Evolutionary conservation across 2,888 invertebrate genomes (phyloP).

Genomic region (Ramazzottius varieornatus): DNA sequence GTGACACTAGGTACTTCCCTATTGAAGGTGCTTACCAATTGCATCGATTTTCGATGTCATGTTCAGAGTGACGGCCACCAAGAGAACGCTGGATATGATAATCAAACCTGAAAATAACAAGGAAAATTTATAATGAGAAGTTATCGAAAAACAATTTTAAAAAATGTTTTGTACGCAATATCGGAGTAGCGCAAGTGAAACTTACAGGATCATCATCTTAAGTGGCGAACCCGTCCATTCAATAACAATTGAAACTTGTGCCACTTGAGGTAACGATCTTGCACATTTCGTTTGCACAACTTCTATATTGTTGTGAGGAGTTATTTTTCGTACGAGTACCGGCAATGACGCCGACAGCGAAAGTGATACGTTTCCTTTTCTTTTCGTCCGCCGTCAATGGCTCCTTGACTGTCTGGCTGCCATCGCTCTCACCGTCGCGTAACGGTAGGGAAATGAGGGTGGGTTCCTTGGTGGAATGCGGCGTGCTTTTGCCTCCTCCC

Average conservation of each 20-base stretch:
- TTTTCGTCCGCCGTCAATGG: not conserved
- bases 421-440: not conserved
- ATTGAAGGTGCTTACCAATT: not conserved
- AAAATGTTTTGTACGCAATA: no score
- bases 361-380: not conserved
- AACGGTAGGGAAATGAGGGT: not conserved
- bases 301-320: no score
- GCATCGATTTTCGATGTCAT: not conserved
- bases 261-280: no score
- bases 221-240: no score
- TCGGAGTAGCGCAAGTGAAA: no score
- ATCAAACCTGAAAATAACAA: not conserved
- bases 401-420: not conserved
- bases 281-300: no score
- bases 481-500: not conserved
- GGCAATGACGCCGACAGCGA: not conserved
- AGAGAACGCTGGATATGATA: not conserved
- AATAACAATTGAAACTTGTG: no score
- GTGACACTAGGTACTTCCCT: no score
- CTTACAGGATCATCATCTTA: no score
- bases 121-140: not conserved
- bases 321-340: no score
- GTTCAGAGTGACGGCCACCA: conserved; percentile 1
- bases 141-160: no score
- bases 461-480: not conserved